Percentiles rank a stretch among this genome's conserved stretches.
Evolutionary conservation across 2,113 vertebrate species (phyloP).

Genomic region (Struthio camelus): DNA sequence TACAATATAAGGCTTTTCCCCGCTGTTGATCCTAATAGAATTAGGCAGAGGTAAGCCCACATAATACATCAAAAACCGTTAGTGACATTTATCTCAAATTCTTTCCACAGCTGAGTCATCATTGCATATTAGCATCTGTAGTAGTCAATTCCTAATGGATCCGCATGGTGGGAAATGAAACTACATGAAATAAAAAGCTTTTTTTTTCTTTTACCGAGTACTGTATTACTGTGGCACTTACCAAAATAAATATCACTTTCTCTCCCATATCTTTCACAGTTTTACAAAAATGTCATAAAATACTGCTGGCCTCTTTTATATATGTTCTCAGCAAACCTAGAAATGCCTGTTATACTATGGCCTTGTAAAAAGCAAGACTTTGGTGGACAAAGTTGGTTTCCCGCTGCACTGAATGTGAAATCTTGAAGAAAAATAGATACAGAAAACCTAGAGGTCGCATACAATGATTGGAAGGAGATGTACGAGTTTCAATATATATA

Average conservation of each 20-base stretch:
- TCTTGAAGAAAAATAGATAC: not conserved
- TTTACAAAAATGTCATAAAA: not conserved
- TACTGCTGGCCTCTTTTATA: not conserved
- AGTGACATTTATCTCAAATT: conserved; percentile 14
- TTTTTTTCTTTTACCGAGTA: not conserved
- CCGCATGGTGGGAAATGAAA: not conserved
- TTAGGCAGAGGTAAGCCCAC: not conserved
- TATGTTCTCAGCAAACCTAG: not conserved
- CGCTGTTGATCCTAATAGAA: not conserved
- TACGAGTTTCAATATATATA: not conserved
- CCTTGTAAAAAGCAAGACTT: not conserved
- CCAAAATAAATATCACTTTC: not conserved
- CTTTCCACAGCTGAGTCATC: conserved; percentile 20
- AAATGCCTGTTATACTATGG: not conserved
- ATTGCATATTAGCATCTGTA: not conserved
- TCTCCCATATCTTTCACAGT: not conserved
- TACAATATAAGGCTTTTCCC: not conserved
- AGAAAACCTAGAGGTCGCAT: not conserved
- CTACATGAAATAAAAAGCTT: not conserved
- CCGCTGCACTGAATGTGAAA: not conserved
- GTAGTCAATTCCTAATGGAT: conserved; percentile 21
- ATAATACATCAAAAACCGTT: not conserved
- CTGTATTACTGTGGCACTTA: not conserved
- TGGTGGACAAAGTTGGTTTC: not conserved
- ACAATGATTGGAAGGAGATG: not conserved